Conservation (phyloP, 2,888 invertebrate species). For the Euproctis similis region DNA sequence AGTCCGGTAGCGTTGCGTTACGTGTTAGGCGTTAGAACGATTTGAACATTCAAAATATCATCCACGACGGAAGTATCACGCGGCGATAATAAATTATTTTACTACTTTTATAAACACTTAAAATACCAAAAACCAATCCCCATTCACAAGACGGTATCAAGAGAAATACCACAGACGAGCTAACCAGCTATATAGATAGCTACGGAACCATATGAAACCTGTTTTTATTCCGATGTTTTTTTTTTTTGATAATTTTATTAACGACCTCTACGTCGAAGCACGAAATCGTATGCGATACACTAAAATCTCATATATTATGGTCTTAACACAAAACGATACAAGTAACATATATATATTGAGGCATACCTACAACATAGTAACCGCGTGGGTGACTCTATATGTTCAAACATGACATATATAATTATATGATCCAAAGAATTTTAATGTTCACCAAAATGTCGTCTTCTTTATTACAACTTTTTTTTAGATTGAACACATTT, state of each 20-base stretch:
- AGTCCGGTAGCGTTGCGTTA: slow-evolving; percentile 62
- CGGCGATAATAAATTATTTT: slow-evolving; percentile 71
- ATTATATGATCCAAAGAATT: slow-evolving; percentile 71
- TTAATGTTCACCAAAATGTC: slow-evolving; percentile 71
- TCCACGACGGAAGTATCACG: slow-evolving; percentile 72
- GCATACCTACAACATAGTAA: slow-evolving; percentile 68
- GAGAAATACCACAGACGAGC: slow-evolving; percentile 59
- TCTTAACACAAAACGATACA: slow-evolving; percentile 76
- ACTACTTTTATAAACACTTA: slow-evolving; percentile 71
- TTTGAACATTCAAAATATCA: slow-evolving; percentile 62
- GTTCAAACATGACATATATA: slow-evolving; percentile 73
- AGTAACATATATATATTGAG: no score
- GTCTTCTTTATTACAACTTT: slow-evolving; percentile 70
- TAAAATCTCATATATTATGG: slow-evolving; percentile 72
- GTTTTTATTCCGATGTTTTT: slow-evolving; percentile 76
- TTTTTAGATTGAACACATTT: slow-evolving; percentile 53
- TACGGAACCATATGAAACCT: slow-evolving; percentile 60
- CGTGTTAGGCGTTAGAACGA: slow-evolving; percentile 48
- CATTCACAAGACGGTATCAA: slow-evolving; percentile 67
- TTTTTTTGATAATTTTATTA: slow-evolving; percentile 77
- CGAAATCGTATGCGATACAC: slow-evolving; percentile 61
- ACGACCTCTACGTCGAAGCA: slow-evolving; percentile 70
- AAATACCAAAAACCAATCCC: slow-evolving; percentile 72
- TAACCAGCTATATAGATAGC: no score
- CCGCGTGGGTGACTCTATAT: slow-evolving; percentile 71